These are phyloP conservation scores for Oscheius sp. DNA, from an alignment of 2,888 invertebrate genomes.

Conservation along the genomic window DNA sequence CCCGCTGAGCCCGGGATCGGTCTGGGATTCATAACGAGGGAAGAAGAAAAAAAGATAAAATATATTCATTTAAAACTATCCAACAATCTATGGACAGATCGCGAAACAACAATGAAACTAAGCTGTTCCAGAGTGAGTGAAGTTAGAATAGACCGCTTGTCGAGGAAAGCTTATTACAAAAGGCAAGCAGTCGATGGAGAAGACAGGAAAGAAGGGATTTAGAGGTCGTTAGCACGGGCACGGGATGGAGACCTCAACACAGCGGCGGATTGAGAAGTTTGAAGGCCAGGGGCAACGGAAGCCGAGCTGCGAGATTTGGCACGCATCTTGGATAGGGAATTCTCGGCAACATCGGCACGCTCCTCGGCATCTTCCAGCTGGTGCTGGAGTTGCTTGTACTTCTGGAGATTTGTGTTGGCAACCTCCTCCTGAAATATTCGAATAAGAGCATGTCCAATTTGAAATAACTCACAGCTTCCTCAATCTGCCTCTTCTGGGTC, in stretches of 20 bases:
- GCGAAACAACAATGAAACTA: constrained; percentile 34
- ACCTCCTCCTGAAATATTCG: constrained; percentile 74
- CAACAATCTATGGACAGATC: constrained; percentile 35
- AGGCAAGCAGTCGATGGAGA: background rate
- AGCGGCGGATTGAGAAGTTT: constrained; percentile 67
- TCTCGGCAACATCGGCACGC: constrained; percentile 76
- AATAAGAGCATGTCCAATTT: background rate
- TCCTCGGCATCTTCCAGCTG: constrained; percentile 77
- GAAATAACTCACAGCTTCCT: constrained; percentile 74
- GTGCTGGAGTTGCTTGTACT: constrained; percentile 76
- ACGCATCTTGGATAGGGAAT: constrained; percentile 75
- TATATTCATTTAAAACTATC: constrained; percentile 31
- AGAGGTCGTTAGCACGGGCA: constrained; percentile 62
- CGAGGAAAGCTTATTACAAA: constrained; percentile 22
- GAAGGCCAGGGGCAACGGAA: constrained; percentile 59
- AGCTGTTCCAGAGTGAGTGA: constrained; percentile 32
- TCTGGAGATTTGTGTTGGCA: constrained; percentile 76
- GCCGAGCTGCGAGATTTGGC: constrained; percentile 66
- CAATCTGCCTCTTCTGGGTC: constrained; percentile 77
- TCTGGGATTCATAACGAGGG: no score
- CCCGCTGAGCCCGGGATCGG: background rate
- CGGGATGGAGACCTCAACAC: constrained; percentile 68
- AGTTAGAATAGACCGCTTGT: constrained; percentile 9
- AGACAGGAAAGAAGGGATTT: constrained; percentile 39
- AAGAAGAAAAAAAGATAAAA: background rate